Evolutionary conservation across 2,888 invertebrate species (phyloP).

Genomic region (Eupsilia transversa): DNA sequence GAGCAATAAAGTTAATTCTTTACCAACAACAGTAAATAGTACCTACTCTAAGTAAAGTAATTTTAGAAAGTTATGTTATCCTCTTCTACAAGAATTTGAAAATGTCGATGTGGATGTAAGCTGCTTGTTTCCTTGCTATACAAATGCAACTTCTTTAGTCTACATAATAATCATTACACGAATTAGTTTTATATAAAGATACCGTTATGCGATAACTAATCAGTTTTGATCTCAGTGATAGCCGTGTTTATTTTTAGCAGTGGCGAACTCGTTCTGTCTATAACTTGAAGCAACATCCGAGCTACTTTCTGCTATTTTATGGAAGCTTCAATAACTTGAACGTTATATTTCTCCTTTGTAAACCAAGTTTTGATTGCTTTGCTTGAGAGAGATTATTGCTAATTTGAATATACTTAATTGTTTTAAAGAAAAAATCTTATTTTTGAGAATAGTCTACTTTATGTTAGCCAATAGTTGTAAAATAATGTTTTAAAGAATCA

Average conservation of each 20-base stretch:
- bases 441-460: background rate
- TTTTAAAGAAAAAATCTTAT: background rate
- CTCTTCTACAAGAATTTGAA: no score
- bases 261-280: background rate
- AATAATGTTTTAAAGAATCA: background rate
- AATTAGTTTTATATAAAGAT: slow-evolving; percentile 1
- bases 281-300: slow-evolving; percentile 6
- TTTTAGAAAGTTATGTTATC: background rate
- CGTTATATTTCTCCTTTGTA: background rate
- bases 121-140: background rate
- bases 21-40: background rate
- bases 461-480: background rate
- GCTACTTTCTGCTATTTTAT: slow-evolving; percentile 5
- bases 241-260: slow-evolving; percentile 24
- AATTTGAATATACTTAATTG: background rate
- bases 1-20: slow-evolving; percentile 29
- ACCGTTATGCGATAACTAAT: background rate
- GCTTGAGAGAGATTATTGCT: background rate
- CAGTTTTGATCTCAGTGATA: slow-evolving; percentile 9
- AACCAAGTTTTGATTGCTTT: no score
- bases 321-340: background rate
- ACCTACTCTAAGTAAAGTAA: background rate
- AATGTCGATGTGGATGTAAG: background rate
- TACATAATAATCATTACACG: background rate
- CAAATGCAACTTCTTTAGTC: background rate